Evolutionary conservation across 2,888 invertebrate species (phyloP), one percentile per base, ranked within the genome.

Genomic region (Eledone cirrhosa): DNA sequence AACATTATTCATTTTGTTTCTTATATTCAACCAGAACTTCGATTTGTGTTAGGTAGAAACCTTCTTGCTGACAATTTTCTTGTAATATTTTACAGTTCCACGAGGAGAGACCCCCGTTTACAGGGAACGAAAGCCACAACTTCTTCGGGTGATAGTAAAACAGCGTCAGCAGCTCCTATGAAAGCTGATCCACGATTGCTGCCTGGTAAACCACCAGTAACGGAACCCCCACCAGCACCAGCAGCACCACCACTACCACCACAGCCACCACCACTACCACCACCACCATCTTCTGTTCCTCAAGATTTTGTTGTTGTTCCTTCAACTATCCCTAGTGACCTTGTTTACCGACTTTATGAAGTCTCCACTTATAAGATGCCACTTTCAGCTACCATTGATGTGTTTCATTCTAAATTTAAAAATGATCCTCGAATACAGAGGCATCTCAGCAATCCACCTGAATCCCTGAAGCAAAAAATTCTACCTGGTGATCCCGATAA

Each of bases 361-460:
- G 81, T 85, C 7, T 48, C 83, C 22, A 82, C 81, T 29, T 80
- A 83, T 14, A 82, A 80, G 48, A 65, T 67, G 24, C 78, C 83
- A 65, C 80, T 87, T 29, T 88, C 87, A 14, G 65, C 79, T 31
- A 81, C 82, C 78, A 77, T 88, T 0, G 82, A 87, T 79, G 77
- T 85, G 5, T 80, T 81, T 29, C 85, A 88, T 79, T 76, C 83
- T 3, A 78, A 81, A 53, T 87, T 81, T 77, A 86, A 85, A 79
- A 80, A 81, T 77, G 88, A 88, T 80, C 88, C 88, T 0, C 83
- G 88, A 72, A 83, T 88, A 78, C 84, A 86, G 81, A 86, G 85
- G 81, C 80, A 84, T 76, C 72, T 84, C 22, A 82, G 82, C 69
- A 59, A 82, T 63, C 81, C 82, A 63, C 83, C 59, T 77, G 53